Percentiles rank a stretch among this genome's conserved stretches.
Evolutionary conservation across 2,113 vertebrate genomes (phyloP).

Genomic region (Eulemur macaco): DNA sequence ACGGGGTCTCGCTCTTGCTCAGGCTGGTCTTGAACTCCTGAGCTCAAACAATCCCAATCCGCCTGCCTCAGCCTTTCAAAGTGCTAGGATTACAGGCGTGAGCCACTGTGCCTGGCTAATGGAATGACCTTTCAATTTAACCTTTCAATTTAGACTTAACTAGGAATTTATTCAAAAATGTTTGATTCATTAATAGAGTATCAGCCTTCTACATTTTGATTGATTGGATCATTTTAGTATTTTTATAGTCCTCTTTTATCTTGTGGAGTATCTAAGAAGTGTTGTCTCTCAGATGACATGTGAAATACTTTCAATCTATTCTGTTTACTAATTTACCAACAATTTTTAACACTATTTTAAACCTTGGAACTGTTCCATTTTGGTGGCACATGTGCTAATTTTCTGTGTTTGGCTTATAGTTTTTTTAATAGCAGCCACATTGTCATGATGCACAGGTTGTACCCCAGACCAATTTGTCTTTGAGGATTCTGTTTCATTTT

Average conservation of each 20-base stretch:
- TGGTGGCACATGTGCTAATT: background rate
- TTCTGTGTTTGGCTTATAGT: background rate
- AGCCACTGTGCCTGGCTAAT: too few relatives aligned
- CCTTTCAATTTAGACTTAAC: background rate
- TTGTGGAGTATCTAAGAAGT: background rate
- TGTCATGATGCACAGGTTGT: background rate
- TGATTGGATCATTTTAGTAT: background rate
- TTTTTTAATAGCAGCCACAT: background rate
- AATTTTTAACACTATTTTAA: background rate
- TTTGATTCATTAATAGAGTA: background rate
- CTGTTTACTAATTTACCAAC: background rate
- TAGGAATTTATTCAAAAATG: background rate
- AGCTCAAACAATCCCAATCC: too few relatives aligned
- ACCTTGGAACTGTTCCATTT: background rate
- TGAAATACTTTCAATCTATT: slow-evolving; percentile 4
- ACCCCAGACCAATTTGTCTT: background rate
- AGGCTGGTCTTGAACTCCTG: too few relatives aligned
- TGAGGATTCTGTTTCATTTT: background rate
- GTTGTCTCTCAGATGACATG: background rate
- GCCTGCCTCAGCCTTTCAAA: too few relatives aligned
- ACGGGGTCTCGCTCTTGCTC: too few relatives aligned
- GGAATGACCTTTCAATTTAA: background rate
- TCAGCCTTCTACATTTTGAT: background rate
- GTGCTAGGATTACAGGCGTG: too few relatives aligned
- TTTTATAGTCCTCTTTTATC: background rate